Base-by-base conservation (phyloP, 2,113 vertebrate genomes). In the Haemorhous mexicanus region DNA sequence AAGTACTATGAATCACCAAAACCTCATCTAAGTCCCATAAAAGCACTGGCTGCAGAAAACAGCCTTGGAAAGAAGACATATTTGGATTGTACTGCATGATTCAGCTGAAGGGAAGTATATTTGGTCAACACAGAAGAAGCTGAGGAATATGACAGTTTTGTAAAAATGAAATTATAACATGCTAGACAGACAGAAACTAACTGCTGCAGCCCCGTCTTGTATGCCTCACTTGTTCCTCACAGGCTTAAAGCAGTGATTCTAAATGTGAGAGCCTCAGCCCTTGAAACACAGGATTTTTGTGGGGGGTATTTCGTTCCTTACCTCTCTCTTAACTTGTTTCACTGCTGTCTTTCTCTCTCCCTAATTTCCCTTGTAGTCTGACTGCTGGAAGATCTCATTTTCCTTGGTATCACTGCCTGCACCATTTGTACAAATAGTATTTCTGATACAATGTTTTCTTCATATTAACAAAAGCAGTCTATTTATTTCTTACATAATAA, bases 1-100 rank as follows among this genome's bases (percentile, higher is more conserved):
- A 97, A 98, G 97, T 76, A 89, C 97, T 96, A 98, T 98, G 98
- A 98, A 98, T 98, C 98, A 98, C 97, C 95, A 96, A 96, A 93
- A 98, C 26, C 97, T 98, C 98, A 98, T 98, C 97, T 97, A 97
- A 97, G 96, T 96, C 96, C 95, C 94, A 88, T 98, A 97, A 98
- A 98, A 97, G 96, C 91, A 86, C 63, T 89, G 91, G 95, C 97
- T 97, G 97, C 95, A 96, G 91, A 96, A 98, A 94, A 93, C 96
- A 97, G 96, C 87, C 94, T 95, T 95, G 94, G 97, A 83, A 94
- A 86, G 93, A 97, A 97, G 97, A 97, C 89, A 11, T 97, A 98
- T 93, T 96, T 90, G 77, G 80, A 78, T 95, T 97, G 96, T 93
- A 91, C 94, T 94, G 95, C 94, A 66, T 97, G 97, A 97, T 97